Evolutionary conservation across 1,140 invertebrate genomes (phyloP).

Genomic region (Popillia japonica): DNA sequence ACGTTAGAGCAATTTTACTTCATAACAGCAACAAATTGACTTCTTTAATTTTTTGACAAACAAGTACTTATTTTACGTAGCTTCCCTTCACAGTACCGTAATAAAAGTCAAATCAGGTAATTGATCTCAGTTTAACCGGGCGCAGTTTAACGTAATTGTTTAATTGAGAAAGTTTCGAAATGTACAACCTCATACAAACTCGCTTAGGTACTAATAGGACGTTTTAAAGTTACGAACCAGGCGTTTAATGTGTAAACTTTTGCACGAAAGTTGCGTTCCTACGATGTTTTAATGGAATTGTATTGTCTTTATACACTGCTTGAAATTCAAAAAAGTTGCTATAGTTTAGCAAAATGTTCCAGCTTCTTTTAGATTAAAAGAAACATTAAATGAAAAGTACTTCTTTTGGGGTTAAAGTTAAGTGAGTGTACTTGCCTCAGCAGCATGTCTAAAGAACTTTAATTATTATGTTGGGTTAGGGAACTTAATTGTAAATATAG

Average conservation of each 20-base stretch:
- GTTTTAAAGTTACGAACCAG: conserved; percentile 7
- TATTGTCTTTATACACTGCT: background rate
- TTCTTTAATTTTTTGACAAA: background rate
- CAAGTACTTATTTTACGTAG: background rate
- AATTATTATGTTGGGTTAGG: too few species aligned
- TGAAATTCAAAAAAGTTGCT: background rate
- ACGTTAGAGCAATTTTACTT: too few species aligned
- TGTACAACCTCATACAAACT: conserved; percentile 33
- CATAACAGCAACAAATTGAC: too few species aligned
- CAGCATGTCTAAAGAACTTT: too few species aligned
- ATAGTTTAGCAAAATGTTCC: too few species aligned
- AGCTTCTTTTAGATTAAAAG: too few species aligned
- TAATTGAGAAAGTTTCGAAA: conserved; percentile 32
- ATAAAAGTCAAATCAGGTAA: background rate
- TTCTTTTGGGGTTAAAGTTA: too few species aligned
- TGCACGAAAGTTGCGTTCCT: background rate
- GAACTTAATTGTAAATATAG: too few species aligned
- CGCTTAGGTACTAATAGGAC: conserved; percentile 24
- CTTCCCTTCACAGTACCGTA: background rate
- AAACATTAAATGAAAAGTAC: too few species aligned
- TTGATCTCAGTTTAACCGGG: conserved; percentile 24
- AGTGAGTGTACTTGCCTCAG: too few species aligned
- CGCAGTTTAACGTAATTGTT: conserved; percentile 28
- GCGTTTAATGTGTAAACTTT: conserved; percentile 1
- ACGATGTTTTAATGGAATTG: conserved; percentile 19